phyloP scores from a whole-genome alignment of 2,797 vertebrate genomes.

The Crenuchus spilurus region DNA sequence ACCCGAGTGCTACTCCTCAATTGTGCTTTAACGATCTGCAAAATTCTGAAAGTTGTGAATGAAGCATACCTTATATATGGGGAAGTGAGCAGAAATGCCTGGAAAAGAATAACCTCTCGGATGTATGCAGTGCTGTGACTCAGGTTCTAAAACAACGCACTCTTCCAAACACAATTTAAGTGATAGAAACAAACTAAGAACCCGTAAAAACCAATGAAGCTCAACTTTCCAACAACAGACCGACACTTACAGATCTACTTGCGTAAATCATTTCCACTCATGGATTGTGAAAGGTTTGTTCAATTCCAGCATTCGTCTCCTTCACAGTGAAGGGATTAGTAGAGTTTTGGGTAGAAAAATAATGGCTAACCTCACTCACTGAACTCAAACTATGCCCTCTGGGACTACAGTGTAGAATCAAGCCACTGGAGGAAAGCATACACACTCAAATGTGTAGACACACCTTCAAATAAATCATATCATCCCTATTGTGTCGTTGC shows the following conservation, averaged over 20 bases:
- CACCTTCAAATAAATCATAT: slow-evolving; percentile 55
- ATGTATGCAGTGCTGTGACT: not conserved
- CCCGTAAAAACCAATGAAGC: not conserved
- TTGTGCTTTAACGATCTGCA: not conserved
- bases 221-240: not conserved
- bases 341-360: slow-evolving; percentile 52
- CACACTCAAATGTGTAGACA: slow-evolving; percentile 44
- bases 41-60: too few species aligned
- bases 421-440: slow-evolving; percentile 58
- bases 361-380: slow-evolving; percentile 55
- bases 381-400: slow-evolving; percentile 59
- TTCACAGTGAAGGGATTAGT: slow-evolving; percentile 45
- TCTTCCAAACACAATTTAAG: not conserved
- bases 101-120: too few species aligned
- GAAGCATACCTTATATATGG: not conserved
- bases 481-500: slow-evolving; percentile 25
- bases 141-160: not conserved
- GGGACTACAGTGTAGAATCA: slow-evolving; percentile 60
- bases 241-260: slow-evolving; percentile 5
- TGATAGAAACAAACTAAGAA: not conserved
- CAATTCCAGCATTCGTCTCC: not conserved
- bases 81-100: not conserved
- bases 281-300: not conserved
- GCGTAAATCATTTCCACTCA: not conserved
- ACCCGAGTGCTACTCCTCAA: slow-evolving; percentile 11